A percentile compares a stretch with the other conserved stretches of the same genome.
Evolutionary conservation across 2,888 invertebrate genomes (phyloP).

Genomic region (Eupithecia inturbata): DNA sequence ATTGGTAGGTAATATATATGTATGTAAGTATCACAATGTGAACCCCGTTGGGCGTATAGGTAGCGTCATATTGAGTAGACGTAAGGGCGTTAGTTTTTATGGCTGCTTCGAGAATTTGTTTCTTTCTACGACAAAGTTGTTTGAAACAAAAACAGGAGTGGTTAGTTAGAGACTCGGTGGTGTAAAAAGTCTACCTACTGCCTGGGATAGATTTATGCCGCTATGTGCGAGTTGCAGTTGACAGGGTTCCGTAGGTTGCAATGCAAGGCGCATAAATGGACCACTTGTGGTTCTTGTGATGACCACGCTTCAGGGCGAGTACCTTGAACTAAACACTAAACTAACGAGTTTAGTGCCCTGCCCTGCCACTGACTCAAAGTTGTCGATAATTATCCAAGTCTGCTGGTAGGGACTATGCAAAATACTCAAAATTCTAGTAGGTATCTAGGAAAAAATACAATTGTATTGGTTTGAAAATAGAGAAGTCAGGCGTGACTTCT

Average conservation of each 20-base stretch:
- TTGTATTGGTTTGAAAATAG: neutral
- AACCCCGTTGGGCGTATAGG: no score
- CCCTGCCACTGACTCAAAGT: neutral
- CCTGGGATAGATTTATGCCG: neutral
- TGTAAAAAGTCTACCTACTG: neutral
- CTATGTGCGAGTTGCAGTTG: neutral
- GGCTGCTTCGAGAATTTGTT: neutral
- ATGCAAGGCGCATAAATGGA: neutral
- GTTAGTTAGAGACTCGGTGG: slow-evolving; percentile 1
- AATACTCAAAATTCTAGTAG: neutral
- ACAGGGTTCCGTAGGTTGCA: neutral
- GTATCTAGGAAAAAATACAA: neutral
- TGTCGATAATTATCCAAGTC: neutral
- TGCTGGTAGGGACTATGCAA: neutral
- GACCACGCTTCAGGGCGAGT: neutral
- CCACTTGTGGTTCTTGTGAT: neutral
- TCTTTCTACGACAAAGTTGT: neutral
- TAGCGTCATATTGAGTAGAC: neutral
- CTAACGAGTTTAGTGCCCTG: neutral
- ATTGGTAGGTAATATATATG: no score
- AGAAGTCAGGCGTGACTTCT: no score
- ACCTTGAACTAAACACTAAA: no score
- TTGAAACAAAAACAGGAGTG: neutral
- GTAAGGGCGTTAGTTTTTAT: neutral
- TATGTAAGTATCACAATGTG: no score